A percentile compares a stretch with the other conserved stretches of the same genome.
Conservation (phyloP, 30 jellyfish, hydroid and myxozoan species). For the Calvadosia cruxmelitensis region DNA sequence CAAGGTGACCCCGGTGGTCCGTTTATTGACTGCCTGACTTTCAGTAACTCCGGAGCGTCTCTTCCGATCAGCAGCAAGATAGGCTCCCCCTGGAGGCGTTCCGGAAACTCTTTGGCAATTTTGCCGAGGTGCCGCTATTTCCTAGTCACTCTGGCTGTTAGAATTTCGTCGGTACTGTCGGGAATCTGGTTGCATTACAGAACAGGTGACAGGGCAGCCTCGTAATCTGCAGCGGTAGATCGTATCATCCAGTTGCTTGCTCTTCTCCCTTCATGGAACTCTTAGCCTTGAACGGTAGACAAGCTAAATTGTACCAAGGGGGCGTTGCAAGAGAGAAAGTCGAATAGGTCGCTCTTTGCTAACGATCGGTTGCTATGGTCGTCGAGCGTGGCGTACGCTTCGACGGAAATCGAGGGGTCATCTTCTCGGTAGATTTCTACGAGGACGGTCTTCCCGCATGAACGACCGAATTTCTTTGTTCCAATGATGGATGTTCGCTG, state of each 20-base stretch:
- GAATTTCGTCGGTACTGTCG: background rate
- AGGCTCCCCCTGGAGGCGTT: background rate
- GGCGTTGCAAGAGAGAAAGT: background rate
- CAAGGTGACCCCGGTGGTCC: slow-evolving; percentile 1
- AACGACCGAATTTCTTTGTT: too few species aligned
- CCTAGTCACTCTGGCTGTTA: background rate
- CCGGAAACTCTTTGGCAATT: background rate
- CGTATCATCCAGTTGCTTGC: background rate
- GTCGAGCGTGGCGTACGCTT: background rate
- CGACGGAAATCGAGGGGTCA: too few species aligned
- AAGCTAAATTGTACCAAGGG: background rate
- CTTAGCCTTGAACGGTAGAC: background rate
- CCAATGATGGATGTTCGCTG: too few species aligned
- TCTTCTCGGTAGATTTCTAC: too few species aligned
- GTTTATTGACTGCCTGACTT: background rate
- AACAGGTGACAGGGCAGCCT: background rate
- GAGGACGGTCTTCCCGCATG: background rate
- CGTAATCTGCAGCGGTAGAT: background rate
- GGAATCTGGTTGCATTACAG: background rate
- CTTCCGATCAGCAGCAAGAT: background rate
- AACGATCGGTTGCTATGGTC: background rate
- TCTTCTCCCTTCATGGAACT: background rate
- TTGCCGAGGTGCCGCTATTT: background rate
- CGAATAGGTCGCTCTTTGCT: background rate
- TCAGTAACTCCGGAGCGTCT: background rate